phyloP scores from a whole-genome alignment of 1,140 invertebrate species.

The Himalopsyche phryganea region DNA sequence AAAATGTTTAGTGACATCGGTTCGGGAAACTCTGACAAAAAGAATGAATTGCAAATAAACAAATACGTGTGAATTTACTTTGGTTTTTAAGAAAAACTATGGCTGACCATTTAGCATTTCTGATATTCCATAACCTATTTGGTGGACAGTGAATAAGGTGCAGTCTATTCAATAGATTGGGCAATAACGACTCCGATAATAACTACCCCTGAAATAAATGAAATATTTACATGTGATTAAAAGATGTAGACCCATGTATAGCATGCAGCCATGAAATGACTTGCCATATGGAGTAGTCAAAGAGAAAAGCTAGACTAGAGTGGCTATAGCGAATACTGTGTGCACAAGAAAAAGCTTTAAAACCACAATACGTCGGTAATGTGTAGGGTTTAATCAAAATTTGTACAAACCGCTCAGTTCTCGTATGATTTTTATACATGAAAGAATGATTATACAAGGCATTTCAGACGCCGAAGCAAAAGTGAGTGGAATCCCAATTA shows the following conservation, averaged over 20 bases:
- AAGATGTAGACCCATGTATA: background rate
- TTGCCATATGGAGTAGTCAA: constrained; percentile 29
- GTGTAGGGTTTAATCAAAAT: constrained; percentile 15
- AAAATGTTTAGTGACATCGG: too few species aligned
- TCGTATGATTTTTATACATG: background rate
- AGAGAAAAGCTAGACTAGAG: background rate
- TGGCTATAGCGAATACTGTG: background rate
- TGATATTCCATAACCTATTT: too few species aligned
- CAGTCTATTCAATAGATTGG: too few species aligned
- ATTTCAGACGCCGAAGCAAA: constrained; percentile 30
- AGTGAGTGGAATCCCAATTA: constrained; percentile 27
- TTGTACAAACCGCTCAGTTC: constrained; percentile 15
- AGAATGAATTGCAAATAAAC: too few species aligned
- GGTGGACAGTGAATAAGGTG: too few species aligned
- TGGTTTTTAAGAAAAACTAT: too few species aligned
- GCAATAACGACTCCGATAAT: too few species aligned
- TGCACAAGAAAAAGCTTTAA: constrained; percentile 15
- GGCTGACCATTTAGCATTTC: too few species aligned
- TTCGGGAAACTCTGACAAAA: too few species aligned
- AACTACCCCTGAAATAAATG: too few species aligned
- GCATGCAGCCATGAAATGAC: constrained; percentile 21
- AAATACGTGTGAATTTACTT: too few species aligned
- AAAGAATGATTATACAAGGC: background rate
- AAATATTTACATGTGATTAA: too few species aligned
- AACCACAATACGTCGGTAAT: constrained; percentile 10